phyloP scores from a whole-genome alignment of 2,797 vertebrate genomes.

The Aplochiton taeniatus region DNA sequence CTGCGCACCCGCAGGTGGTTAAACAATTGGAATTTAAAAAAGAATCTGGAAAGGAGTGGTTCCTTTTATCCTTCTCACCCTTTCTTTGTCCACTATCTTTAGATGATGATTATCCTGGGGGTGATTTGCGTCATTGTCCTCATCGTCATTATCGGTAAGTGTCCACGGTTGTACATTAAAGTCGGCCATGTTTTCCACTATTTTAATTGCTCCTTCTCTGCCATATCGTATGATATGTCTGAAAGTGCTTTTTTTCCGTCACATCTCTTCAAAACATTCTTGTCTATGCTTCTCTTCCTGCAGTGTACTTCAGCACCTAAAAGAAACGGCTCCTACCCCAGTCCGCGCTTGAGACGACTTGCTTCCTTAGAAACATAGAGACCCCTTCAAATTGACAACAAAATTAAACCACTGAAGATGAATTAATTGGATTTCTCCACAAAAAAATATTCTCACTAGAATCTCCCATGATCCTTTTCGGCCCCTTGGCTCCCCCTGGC shows the following conservation, averaged over 20 bases:
- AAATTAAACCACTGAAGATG: slow-evolving; percentile 66
- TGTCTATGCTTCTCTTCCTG: slow-evolving; percentile 29
- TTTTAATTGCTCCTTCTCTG: background rate
- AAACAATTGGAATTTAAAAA: background rate
- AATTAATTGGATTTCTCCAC: slow-evolving; percentile 53
- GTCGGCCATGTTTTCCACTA: background rate
- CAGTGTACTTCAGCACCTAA: slow-evolving; percentile 88
- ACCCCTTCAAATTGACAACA: slow-evolving; percentile 63
- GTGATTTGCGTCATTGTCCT: slow-evolving; percentile 85
- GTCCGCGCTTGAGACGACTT: slow-evolving; percentile 61
- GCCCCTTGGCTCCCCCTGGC: slow-evolving; percentile 54
- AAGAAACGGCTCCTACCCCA: slow-evolving; percentile 73
- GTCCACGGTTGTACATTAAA: background rate
- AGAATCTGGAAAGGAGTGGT: background rate
- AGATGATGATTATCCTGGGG: slow-evolving; percentile 87
- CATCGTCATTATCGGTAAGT: slow-evolving; percentile 84
- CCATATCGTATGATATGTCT: background rate
- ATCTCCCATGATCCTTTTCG: slow-evolving; percentile 62
- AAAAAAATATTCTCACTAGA: slow-evolving; percentile 65
- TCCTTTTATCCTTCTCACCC: background rate
- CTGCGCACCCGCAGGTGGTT: no score
- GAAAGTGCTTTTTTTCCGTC: background rate
- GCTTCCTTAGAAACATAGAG: slow-evolving; percentile 66
- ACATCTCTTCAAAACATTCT: background rate
- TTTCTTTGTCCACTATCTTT: slow-evolving; percentile 11